Evolutionary conservation across 1,140 invertebrate genomes (phyloP).

Genomic region (Micrasema longulum): DNA sequence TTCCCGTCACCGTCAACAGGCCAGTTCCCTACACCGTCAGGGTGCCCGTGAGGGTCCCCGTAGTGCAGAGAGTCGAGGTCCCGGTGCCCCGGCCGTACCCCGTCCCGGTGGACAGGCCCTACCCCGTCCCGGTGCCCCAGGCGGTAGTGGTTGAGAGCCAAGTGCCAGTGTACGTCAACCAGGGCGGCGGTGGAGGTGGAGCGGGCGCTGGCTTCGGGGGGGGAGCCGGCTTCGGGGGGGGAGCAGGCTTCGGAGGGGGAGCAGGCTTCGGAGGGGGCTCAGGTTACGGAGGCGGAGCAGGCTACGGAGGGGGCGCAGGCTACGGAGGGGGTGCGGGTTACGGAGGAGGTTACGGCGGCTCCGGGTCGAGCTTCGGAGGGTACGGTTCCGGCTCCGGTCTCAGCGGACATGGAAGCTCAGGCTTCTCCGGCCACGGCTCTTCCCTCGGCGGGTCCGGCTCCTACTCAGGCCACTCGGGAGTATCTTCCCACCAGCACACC

Average conservation of each 20-base stretch:
- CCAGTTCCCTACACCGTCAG: slow-evolving; percentile 56
- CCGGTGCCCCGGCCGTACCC: slow-evolving; percentile 59
- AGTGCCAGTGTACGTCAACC: slow-evolving; percentile 54
- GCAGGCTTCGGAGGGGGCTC: slow-evolving; percentile 32
- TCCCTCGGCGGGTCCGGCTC: too few relatives aligned
- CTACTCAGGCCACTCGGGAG: too few relatives aligned
- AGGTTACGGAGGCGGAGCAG: slow-evolving; percentile 19
- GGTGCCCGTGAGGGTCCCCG: slow-evolving; percentile 59
- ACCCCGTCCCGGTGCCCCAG: slow-evolving; percentile 58
- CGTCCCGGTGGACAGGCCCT: slow-evolving; percentile 59
- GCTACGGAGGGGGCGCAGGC: neutral
- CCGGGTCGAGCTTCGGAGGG: slow-evolving; percentile 44
- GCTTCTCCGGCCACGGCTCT: too few relatives aligned
- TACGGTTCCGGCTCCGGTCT: slow-evolving; percentile 14
- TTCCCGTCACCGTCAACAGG: slow-evolving; percentile 55
- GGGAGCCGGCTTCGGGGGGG: slow-evolving; percentile 47
- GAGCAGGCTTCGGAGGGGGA: slow-evolving; percentile 36
- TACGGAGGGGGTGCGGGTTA: slow-evolving; percentile 48
- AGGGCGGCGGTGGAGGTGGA: slow-evolving; percentile 36
- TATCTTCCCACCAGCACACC: neutral
- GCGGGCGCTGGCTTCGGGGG: slow-evolving; percentile 40
- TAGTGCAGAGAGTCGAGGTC: slow-evolving; percentile 60
- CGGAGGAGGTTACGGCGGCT: slow-evolving; percentile 53
- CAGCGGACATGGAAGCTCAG: too few relatives aligned
- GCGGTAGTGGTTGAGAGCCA: slow-evolving; percentile 53